These are phyloP conservation scores for Pteria penguin DNA, from an alignment of 2,888 invertebrate genomes.

Conservation along the genomic window DNA sequence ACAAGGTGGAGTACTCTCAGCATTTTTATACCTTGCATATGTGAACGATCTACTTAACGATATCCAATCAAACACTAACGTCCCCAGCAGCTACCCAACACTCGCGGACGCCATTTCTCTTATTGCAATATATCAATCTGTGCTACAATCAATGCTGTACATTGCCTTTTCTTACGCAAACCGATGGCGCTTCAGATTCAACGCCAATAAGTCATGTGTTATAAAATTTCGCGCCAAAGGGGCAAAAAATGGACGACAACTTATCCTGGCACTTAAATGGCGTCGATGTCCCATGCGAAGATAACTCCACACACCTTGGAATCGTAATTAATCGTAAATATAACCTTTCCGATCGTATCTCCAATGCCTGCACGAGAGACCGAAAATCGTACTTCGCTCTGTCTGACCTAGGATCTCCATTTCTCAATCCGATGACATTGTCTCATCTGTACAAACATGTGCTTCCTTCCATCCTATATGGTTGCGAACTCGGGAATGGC, in stretches of 20 bases:
- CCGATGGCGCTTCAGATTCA: constrained; percentile 11
- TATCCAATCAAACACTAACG: not conserved
- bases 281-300: not conserved
- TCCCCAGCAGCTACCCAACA: not conserved
- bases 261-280: not conserved
- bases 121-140: not conserved
- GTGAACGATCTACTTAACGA: constrained; percentile 12
- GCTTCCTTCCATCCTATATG: not conserved
- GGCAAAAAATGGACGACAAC: not conserved
- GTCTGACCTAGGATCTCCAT: not conserved
- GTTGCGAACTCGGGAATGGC: constrained; percentile 2
- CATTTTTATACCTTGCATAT: constrained; percentile 11
- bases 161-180: not conserved
- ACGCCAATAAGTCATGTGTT: not conserved
- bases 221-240: not conserved
- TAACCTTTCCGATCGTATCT: not conserved
- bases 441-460: constrained; percentile 1
- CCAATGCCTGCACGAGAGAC: not conserved
- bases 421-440: not conserved
- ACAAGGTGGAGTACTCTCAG: constrained; percentile 12
- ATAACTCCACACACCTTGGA: not conserved
- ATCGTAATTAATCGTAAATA: not conserved
- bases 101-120: constrained; percentile 11
- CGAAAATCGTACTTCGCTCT: not conserved
- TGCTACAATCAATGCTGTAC: constrained; percentile 14